Percentiles rank a stretch among this genome's conserved stretches.
Conservation (phyloP, 2,113 vertebrate species). For the Perccottus glenii region DNA sequence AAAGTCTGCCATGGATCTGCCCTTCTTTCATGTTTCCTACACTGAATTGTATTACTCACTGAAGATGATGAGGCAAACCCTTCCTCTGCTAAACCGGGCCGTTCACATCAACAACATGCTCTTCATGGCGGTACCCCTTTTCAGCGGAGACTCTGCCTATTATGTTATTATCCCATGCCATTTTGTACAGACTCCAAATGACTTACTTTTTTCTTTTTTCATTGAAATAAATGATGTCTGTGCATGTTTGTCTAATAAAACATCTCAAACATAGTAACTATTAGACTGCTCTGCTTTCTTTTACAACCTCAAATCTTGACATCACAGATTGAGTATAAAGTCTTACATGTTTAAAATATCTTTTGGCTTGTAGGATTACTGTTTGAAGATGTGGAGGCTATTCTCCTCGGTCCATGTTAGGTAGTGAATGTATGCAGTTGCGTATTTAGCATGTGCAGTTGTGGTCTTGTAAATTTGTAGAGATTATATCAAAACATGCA, state of each 20-base stretch:
- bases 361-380: too few species aligned
- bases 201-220: background rate
- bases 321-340: background rate
- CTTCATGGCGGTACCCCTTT: constrained; percentile 11
- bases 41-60: constrained; percentile 6
- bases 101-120: background rate
- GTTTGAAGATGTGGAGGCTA: constrained; percentile 2
- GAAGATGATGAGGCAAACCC: constrained; percentile 1
- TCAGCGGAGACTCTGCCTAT: constrained; percentile 1
- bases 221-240: constrained; percentile 10
- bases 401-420: constrained; percentile 35
- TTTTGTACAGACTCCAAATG: constrained; percentile 34
- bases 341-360: background rate
- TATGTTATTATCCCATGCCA: constrained; percentile 11
- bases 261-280: constrained; percentile 25
- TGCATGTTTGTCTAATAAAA: constrained; percentile 63
- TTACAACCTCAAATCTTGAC: background rate
- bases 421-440: constrained; percentile 26
- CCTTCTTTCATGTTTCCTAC: background rate
- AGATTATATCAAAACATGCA: constrained; percentile 20
- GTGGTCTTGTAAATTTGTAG: constrained; percentile 21
- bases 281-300: background rate
- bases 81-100: background rate
- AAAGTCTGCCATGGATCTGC: constrained; percentile 22
- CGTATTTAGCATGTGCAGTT: constrained; percentile 5